Conservation (phyloP, 2,797 vertebrate species). For the Melanotaenia nigrans region DNA sequence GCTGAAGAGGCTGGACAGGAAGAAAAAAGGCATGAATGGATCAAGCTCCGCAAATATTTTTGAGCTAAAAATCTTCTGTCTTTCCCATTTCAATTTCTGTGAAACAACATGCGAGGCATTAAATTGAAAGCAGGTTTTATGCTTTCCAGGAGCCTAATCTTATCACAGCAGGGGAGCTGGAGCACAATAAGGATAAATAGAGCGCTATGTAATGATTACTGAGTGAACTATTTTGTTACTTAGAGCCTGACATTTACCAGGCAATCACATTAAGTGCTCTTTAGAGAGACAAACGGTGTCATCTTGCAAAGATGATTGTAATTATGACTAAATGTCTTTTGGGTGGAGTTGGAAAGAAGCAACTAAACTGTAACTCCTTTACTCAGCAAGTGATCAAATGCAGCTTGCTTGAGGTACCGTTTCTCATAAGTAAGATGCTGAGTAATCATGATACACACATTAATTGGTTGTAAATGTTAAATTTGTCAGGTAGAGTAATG, state of each 20-base stretch:
- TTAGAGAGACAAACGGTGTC: conserved; percentile 5
- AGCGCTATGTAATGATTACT: conserved; percentile 1
- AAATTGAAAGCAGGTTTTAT: background rate
- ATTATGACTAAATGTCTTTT: background rate
- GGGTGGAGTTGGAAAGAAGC: background rate
- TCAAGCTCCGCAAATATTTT: background rate
- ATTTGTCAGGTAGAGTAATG: conserved; percentile 8
- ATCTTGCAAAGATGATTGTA: conserved; percentile 7
- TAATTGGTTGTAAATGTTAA: background rate
- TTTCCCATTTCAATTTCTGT: background rate
- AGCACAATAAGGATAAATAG: background rate
- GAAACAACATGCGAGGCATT: background rate
- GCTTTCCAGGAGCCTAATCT: background rate
- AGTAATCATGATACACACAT: conserved; percentile 9
- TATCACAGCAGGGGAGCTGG: background rate
- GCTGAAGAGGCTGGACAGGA: background rate
- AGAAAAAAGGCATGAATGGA: background rate
- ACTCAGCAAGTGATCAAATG: conserved; percentile 6
- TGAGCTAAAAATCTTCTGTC: background rate
- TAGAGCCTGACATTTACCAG: conserved; percentile 7
- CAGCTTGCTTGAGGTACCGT: conserved; percentile 1
- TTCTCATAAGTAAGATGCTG: background rate
- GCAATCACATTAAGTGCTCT: conserved; percentile 7
- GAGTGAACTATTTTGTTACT: background rate
- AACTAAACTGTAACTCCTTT: background rate